Base-by-base conservation (phyloP, 2,888 invertebrate species). In the Brenthis ino region DNA sequence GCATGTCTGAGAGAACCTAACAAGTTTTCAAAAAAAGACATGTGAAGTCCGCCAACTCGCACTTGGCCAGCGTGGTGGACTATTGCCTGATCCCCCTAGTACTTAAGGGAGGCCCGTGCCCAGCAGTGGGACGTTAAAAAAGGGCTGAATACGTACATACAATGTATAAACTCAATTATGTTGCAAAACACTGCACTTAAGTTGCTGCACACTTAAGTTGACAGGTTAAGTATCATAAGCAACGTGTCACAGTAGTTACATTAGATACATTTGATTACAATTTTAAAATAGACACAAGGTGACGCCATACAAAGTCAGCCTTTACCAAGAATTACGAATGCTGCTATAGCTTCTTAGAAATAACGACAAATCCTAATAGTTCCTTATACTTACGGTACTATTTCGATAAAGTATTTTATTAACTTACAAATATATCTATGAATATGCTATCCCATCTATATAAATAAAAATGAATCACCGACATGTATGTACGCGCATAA, bases 301-400 rank as follows among this genome's bases (percentile, higher is more conserved):
- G 61, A 61, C 61, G 61, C 60, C 67, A 67, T 51, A 37, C 67
- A 54, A 56, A 14, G 48, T 12, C 64, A 64, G 50, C 33, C 47
- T 53, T 28, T 48, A 50, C 60, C 16, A 50, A 61, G 55, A 50
- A 67, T 47, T 60, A 28, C n/a, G 53, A 28, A 53, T 66, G 47
- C 60, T 48, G 61, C n/a, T 37, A 48, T 37, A 54, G 20, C 53
- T 65, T 67, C 61, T 50, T 33, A 56, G 61, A 67, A 67, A 16
- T 14, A 4, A n/a, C 12, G 55, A 61, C 50, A n/a, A 58, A 61
- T 60, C 12, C 51, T 53, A 12, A 56, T 8, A 20, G 24, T 13
- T 16, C 48, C 16, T 28, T 54, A 13, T 20, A 5, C 16, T 28
- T 54, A 47, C 47, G 54, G 28, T 37, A 14, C n/a, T 58, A 5